These are phyloP conservation scores for Protonemura montana DNA, from an alignment of 2,888 invertebrate genomes.

Conservation along the genomic window DNA sequence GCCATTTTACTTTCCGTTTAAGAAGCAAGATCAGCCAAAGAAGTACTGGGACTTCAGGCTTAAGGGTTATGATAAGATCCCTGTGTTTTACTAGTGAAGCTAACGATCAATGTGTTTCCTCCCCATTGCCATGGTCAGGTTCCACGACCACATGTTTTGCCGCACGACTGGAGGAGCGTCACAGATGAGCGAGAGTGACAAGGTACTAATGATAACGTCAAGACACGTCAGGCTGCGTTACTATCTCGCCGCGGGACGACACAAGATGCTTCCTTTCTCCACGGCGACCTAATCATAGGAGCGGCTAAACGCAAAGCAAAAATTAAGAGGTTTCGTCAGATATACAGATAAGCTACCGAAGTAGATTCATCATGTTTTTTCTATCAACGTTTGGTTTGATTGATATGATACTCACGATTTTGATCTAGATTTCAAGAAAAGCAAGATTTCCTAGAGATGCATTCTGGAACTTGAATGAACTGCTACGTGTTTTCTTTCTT, in stretches of 20 bases:
- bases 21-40: too few relatives aligned
- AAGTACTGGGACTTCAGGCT: too few relatives aligned
- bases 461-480: neutral
- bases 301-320: neutral
- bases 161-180: neutral
- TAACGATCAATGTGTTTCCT: too few relatives aligned
- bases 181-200: neutral
- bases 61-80: too few relatives aligned
- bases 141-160: too few relatives aligned
- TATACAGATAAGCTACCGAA: neutral
- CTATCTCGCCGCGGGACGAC: too few relatives aligned
- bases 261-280: neutral
- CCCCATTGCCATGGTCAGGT: too few relatives aligned
- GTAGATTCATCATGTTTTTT: neutral
- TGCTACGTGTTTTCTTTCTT: neutral
- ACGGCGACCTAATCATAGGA: neutral
- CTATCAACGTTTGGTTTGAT: neutral
- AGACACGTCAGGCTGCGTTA: conserved; percentile 8
- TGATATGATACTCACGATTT: neutral
- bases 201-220: conserved; percentile 12
- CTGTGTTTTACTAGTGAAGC: too few relatives aligned
- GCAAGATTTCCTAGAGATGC: neutral
- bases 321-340: neutral
- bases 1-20: too few relatives aligned
- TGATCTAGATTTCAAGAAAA: neutral